A percentile compares a stretch with the other conserved stretches of the same genome.
Evolutionary conservation across 2,888 invertebrate genomes (phyloP).

Genomic region (Caradrina kadenii): DNA sequence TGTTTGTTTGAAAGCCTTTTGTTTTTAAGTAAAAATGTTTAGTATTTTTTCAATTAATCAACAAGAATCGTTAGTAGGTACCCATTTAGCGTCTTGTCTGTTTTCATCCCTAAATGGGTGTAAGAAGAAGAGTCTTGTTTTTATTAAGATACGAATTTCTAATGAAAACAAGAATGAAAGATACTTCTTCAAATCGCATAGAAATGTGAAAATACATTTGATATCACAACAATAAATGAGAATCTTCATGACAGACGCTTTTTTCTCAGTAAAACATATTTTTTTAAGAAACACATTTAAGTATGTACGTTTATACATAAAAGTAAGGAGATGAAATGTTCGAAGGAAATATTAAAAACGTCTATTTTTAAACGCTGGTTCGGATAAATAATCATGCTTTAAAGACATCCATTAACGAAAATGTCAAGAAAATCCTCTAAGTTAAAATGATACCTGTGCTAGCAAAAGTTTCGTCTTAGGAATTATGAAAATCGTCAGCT

Average conservation of each 20-base stretch:
- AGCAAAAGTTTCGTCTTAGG: conserved; percentile 3
- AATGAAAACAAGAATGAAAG: conserved; percentile 12
- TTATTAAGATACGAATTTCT: not conserved
- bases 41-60: conserved; percentile 25
- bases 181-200: conserved; percentile 1
- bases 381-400: conserved; percentile 6
- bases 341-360: conserved; percentile 2
- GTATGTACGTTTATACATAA: not conserved
- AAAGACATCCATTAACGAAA: conserved; percentile 13
- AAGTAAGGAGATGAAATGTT: not conserved
- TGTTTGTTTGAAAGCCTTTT: conserved; percentile 37
- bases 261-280: conserved; percentile 12
- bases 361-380: conserved; percentile 11
- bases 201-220: conserved; percentile 12
- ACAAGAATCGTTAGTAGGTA: not conserved
- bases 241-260: not conserved
- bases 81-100: conserved; percentile 9
- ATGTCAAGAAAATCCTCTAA: conserved; percentile 1
- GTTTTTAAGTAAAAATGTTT: conserved; percentile 4
- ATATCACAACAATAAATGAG: conserved; percentile 11
- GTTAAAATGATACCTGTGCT: not conserved
- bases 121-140: no score
- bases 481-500: conserved; percentile 51
- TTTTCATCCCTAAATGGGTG: conserved; percentile 16
- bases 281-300: not conserved